Conservation (phyloP, 2,888 invertebrate genomes). For the Eupithecia centaureata region DNA sequence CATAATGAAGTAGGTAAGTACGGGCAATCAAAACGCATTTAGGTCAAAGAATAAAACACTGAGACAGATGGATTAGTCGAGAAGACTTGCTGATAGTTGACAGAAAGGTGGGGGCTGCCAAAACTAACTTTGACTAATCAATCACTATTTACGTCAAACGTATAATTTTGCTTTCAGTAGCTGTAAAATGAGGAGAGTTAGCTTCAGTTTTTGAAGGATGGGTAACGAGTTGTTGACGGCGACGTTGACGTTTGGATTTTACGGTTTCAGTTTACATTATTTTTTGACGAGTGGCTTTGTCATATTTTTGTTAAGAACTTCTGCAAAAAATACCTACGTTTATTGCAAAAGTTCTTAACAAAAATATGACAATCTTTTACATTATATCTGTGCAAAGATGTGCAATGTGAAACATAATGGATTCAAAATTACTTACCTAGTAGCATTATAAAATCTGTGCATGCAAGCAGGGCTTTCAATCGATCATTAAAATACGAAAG, state of each 20-base stretch:
- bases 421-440: too few species aligned
- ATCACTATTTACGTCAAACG: conserved; percentile 33
- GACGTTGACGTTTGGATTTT: conserved; percentile 1
- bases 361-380: too few species aligned
- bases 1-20: conserved; percentile 5
- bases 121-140: conserved; percentile 32
- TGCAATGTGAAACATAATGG: not conserved
- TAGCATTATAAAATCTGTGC: too few species aligned
- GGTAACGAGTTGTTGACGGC: conserved; percentile 14
- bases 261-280: not conserved
- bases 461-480: too few species aligned
- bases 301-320: not conserved
- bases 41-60: conserved; percentile 24
- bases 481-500: too few species aligned
- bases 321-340: not conserved
- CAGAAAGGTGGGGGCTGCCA: conserved; percentile 33
- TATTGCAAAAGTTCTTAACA: too few species aligned
- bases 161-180: conserved; percentile 36
- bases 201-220: conserved; percentile 12
- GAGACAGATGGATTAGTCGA: not conserved
- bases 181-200: conserved; percentile 14
- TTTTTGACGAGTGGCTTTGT: not conserved
- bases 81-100: conserved; percentile 28
- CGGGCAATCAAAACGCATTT: conserved; percentile 23
- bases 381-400: not conserved